Conservation (phyloP, 2,888 invertebrate species). For the Tanytarsus gracilentus region DNA sequence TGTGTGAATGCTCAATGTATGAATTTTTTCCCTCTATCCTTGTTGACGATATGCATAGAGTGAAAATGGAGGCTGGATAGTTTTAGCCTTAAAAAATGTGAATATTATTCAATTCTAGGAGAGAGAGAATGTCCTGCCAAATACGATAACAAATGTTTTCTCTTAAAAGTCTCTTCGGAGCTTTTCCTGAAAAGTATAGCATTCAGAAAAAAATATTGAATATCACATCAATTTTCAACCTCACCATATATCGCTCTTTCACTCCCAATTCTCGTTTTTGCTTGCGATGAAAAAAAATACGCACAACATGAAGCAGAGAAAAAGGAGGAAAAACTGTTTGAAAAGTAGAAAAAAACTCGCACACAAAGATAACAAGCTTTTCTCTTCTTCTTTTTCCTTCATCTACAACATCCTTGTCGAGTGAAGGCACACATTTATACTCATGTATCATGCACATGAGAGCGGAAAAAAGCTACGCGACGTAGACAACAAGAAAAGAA, state of each 20-base stretch:
- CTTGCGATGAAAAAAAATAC: constrained; percentile 9
- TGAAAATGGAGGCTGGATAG: no score
- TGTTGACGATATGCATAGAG: no score
- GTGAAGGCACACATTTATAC: no score
- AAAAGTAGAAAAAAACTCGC: constrained; percentile 1
- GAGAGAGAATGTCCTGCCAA: constrained; percentile 12
- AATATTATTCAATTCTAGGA: constrained; percentile 1
- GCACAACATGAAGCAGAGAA: constrained; percentile 12
- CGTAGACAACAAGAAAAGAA: constrained; percentile 9
- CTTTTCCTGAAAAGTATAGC: no score
- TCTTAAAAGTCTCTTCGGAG: background rate
- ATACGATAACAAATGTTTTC: constrained; percentile 23
- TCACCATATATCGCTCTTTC: constrained; percentile 5
- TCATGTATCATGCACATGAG: background rate
- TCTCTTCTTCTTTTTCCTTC: background rate
- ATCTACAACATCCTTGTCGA: background rate
- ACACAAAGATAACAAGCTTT: constrained; percentile 7
- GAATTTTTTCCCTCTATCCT: no score
- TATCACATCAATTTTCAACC: constrained; percentile 21
- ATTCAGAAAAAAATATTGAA: constrained; percentile 15
- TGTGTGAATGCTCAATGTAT: no score
- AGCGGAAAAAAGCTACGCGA: background rate
- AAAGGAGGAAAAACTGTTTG: background rate
- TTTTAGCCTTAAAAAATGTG: no score
- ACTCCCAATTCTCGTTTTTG: background rate